Base-by-base conservation (phyloP, 2,113 vertebrate species). In the Bambusicola thoracicus region DNA sequence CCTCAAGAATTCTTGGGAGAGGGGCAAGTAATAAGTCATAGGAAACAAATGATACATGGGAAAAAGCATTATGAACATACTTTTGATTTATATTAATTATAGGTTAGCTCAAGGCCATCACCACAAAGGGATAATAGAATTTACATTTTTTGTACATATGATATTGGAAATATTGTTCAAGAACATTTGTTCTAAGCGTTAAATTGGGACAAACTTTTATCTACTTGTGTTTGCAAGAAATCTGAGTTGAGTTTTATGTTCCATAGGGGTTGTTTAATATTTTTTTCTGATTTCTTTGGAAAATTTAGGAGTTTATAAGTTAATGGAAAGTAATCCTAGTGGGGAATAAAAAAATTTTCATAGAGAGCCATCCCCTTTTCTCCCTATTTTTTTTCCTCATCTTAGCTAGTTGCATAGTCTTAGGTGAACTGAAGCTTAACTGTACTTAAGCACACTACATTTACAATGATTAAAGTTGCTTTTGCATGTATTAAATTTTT, bases 391-490 rank as follows among this genome's bases (percentile, higher is more conserved):
- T 63, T 43, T 34, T 81, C 68, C 29, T 85, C n/a, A 63, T 29
- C 36, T 27, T 88, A 85, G 81, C 58, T 61, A 93, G 40, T 61
- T 59, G 91, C 29, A 14, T 49, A 67, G 56, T 53, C 0, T 3
- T 62, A 72, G 62, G 8, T 87, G 48, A 81, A 76, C 79, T 92
- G 81, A 63, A 75, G 62, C 43, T 84, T 89, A 91, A 58, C 81
- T 87, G 6, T 68, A 66, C 55, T 75, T 79, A 40, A 90, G 49
- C 21, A 87, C 13, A 27, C 36, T 89, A 41, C 43, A 49, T 79
- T 95, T 92, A 86, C 84, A 74, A 85, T 61, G 36, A 84, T 65
- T 48, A 76, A 72, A 36, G 34, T 81, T 66, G 6, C 10, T 90
- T 79, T 87, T 79, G 13, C 12, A 73, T 76, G 70, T 73, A 0